Evolutionary conservation across 2,888 invertebrate genomes (phyloP).

Genomic region (Ophion ellenae): DNA sequence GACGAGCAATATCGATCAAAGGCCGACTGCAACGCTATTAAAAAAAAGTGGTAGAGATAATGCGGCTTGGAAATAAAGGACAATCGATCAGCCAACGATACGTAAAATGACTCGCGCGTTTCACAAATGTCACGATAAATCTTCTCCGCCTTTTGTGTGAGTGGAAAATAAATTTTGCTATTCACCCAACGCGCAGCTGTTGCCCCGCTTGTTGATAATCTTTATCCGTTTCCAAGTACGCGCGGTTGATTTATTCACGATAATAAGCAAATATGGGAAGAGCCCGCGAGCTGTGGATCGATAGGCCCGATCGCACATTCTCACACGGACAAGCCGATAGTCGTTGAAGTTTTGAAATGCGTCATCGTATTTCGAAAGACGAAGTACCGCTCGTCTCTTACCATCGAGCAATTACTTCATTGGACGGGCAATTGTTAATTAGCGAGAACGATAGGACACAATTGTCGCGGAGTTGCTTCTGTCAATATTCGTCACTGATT

Average conservation of each 20-base stretch:
- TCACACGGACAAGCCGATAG: not conserved
- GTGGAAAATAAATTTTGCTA: slow-evolving; percentile 38
- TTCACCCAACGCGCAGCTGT: slow-evolving; percentile 26
- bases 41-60: slow-evolving; percentile 62
- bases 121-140: slow-evolving; percentile 4
- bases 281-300: not conserved
- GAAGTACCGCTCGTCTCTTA: not conserved
- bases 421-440: not conserved
- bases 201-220: slow-evolving; percentile 28
- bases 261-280: slow-evolving; percentile 30
- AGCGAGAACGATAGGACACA: not conserved
- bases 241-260: slow-evolving; percentile 12
- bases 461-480: not conserved
- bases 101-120: not conserved
- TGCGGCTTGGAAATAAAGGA: not conserved
- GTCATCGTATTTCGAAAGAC: not conserved
- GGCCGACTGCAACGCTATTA: slow-evolving; percentile 45
- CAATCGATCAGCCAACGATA: not conserved
- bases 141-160: not conserved
- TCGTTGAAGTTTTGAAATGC: not conserved
- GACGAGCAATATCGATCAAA: slow-evolving; percentile 52
- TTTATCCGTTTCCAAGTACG: slow-evolving; percentile 25
- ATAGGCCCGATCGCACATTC: slow-evolving; percentile 11
- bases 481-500: too few species aligned
- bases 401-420: not conserved